Evolutionary conservation across 2,113 vertebrate species (phyloP), one percentile per base, ranked within the genome.

Genomic region (Gorilla gorilla): DNA sequence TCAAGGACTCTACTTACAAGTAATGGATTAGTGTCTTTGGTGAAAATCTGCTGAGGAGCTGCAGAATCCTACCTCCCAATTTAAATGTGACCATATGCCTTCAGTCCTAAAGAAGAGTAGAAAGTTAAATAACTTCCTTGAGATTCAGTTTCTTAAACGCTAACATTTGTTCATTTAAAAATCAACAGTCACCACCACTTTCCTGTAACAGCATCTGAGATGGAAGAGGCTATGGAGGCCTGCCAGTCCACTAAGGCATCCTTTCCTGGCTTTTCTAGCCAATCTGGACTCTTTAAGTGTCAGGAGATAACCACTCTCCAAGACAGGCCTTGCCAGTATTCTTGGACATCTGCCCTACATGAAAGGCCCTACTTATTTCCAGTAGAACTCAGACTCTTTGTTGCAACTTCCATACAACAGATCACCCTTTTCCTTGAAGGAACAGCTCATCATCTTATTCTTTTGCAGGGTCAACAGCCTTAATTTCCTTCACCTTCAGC

Each of bases 91-190:
- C 66, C 17, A 30, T 6, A 27, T 25, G 18, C 64, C 68, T 70
- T 89, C 22, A 76, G 5, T 68, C 61, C 25, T 38, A 88, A 80
- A 72, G 75, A 83, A 68, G 32, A 87, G 23, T 32, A 61, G 72
- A 81, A 79, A 66, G 8, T 50, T 85, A 45, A 92, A 55, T 80
- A 70, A 73, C 64, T 87, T 22, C 16, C 40, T 20, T 93, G 48
- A 79, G 61, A 32, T 70, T 90, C 38, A 59, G 23, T 86, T 94
- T 94, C 48, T 87, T 96, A 66, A 93, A 78, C 50, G 27, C 43
- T 89, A 70, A 20, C 32, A 5, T 52, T 55, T 40, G 27, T 78
- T 96, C n/a, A 92, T 48, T 83, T 83, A 90, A 97, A 93, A 83
- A 30, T 61, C 35, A 40, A 16, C 0, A 50, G 57, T 70, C 22